Conservation (phyloP, 2,888 invertebrate species). For the Drosophila antonietae region DNA sequence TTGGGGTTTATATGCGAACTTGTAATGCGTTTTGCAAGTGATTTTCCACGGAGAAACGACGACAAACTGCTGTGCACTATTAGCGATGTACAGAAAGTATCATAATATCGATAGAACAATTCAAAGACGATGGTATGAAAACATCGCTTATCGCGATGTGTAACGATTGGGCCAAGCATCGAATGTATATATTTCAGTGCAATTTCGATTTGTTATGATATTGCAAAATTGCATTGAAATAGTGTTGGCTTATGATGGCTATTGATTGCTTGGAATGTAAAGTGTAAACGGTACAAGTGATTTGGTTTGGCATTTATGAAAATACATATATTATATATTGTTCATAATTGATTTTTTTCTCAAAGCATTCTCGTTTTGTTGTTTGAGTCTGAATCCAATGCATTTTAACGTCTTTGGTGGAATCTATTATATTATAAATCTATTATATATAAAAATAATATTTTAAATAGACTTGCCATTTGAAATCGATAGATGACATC, state of each 20-base stretch:
- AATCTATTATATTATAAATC: no score
- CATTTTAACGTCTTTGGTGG: no score
- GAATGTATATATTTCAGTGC: background rate
- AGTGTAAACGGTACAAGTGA: background rate
- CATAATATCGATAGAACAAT: conserved; percentile 13
- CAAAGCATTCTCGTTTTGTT: background rate
- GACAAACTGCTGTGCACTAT: conserved; percentile 49
- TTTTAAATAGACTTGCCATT: background rate
- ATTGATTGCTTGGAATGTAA: background rate
- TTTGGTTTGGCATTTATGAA: background rate
- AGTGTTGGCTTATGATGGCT: background rate
- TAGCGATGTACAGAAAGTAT: conserved; percentile 39
- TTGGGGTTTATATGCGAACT: conserved; percentile 19
- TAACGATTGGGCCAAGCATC: conserved; percentile 3
- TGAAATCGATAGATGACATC: background rate
- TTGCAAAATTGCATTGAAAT: background rate
- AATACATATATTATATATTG: background rate
- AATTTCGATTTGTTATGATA: background rate
- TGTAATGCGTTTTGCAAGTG: conserved; percentile 21
- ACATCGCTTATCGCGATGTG: conserved; percentile 4
- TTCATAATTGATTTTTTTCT: background rate
- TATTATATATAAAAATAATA: background rate
- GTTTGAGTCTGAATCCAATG: no score
- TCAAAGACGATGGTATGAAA: background rate
- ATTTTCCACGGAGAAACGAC: conserved; percentile 43